Evolutionary conservation across 2,797 vertebrate species (phyloP), one percentile per base, ranked within the genome.

Genomic region (Leontopithecus rosalia): DNA sequence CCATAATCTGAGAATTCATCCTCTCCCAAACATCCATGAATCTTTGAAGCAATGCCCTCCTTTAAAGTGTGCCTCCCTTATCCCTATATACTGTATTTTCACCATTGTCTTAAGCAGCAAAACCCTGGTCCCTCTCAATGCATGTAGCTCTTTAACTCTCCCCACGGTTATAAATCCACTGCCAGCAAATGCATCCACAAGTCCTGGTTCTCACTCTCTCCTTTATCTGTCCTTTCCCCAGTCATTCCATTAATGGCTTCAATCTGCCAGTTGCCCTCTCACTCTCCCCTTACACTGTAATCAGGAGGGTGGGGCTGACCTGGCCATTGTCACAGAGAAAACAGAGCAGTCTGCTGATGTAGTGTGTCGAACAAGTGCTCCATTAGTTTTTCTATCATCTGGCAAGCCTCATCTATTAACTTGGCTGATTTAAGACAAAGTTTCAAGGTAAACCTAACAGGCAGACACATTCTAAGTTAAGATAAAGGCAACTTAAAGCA

Each of bases 371-470:
- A 72, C 88, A 90, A 85, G 30, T 2, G 19, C 39, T 26, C 81
- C 57, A 6, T 73, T 76, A 26, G 81, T 52, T 96, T 96, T 91
- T 58, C 30, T 84, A 39, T 91, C 87, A 80, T 39, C 48, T 36
- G 67, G 30, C 43, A n/a, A 94, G 52, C 67, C 52, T 94, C 43
- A 5, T 84, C 50, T 57, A 84, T 94, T 91, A 91, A 64, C n/a
- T 8, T 28, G 72, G 61, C 76, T 88, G 89, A 73, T 55, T 2
- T 30, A 50, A 97, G 76, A 41, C 43, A 57, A 87, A 72, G 83
- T 84, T 91, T 96, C 88, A 93, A 91, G 57, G 88, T 41, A 93
- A 91, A 86, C 43, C 36, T 79, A 77, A 67, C 57, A 88, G 79
- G 20, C 26, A 57, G 81, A 41, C 67, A 67, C 24, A n/a, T 67